These are phyloP conservation scores for Cheirogaleus medius DNA, from an alignment of 2,113 vertebrate genomes.

Conservation along the genomic window DNA sequence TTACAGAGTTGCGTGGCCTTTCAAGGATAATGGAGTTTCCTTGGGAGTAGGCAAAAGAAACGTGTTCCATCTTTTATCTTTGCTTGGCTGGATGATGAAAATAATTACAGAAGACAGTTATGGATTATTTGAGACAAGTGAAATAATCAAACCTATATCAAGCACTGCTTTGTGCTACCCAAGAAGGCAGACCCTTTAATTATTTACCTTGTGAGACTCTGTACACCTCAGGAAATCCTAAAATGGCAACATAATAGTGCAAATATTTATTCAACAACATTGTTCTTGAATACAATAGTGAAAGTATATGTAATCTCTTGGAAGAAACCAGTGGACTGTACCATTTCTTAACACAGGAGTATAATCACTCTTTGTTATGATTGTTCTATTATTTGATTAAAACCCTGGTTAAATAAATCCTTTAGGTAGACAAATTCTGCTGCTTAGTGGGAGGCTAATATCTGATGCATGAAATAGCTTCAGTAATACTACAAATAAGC, in stretches of 20 bases:
- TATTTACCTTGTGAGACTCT: constrained; percentile 85
- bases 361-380: constrained; percentile 56
- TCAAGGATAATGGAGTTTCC: constrained; percentile 86
- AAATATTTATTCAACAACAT: constrained; percentile 89
- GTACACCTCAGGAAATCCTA: constrained; percentile 81
- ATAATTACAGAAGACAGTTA: constrained; percentile 90
- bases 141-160: constrained; percentile 87
- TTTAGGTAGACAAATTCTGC: constrained; percentile 50
- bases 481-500: constrained; percentile 45
- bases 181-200: constrained; percentile 84
- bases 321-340: constrained; percentile 77
- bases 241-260: constrained; percentile 79
- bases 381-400: constrained; percentile 79
- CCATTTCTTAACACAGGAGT: constrained; percentile 71
- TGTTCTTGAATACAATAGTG: constrained; percentile 82
- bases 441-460: not conserved
- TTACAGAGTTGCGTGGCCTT: constrained; percentile 73
- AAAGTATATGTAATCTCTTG: constrained; percentile 82
- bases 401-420: constrained; percentile 67
- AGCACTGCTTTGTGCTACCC: constrained; percentile 78
- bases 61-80: constrained; percentile 87
- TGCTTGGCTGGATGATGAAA: constrained; percentile 85
- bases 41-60: constrained; percentile 80
- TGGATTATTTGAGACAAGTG: constrained; percentile 88
- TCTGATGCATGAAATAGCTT: not conserved